Conservation (phyloP, 2,888 invertebrate species). For the Siphonodentalium dalli region DNA sequence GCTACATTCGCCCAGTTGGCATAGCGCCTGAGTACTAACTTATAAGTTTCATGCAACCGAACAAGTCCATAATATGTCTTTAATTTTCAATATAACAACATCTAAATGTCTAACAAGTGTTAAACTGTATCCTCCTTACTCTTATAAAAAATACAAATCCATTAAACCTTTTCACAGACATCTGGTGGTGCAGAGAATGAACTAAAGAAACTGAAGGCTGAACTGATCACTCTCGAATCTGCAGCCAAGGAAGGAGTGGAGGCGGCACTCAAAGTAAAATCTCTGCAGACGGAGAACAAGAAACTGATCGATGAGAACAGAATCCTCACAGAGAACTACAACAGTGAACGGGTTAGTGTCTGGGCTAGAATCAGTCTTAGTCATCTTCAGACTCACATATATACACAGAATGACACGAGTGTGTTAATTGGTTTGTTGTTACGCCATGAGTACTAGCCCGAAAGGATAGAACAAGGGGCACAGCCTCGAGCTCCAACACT, state of each 20-base stretch:
- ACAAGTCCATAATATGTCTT: no score
- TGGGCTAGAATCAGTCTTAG: not conserved
- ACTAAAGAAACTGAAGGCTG: conserved; percentile 43
- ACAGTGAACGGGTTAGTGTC: conserved; percentile 57
- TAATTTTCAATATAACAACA: no score
- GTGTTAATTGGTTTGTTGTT: no score
- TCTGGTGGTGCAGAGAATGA: conserved; percentile 38
- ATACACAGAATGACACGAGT: no score
- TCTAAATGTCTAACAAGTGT: no score
- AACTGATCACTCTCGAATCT: conserved; percentile 49
- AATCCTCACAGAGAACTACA: conserved; percentile 56
- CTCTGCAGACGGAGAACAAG: conserved; percentile 49
- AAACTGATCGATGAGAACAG: conserved; percentile 55
- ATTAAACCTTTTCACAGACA: conserved; percentile 31
- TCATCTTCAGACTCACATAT: not conserved
- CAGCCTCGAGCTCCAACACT: no score
- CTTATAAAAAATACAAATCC: not conserved
- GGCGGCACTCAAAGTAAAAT: conserved; percentile 50
- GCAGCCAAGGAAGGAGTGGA: conserved; percentile 57
- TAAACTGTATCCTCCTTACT: not conserved
- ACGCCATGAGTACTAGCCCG: no score
- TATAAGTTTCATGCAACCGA: no score
- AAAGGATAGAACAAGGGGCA: no score
- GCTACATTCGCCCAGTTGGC: no score
- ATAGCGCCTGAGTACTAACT: no score